A percentile compares a stretch with the other conserved stretches of the same genome.
Evolutionary conservation across 2,888 invertebrate genomes (phyloP).

Genomic region (Chrysina gloriosa): DNA sequence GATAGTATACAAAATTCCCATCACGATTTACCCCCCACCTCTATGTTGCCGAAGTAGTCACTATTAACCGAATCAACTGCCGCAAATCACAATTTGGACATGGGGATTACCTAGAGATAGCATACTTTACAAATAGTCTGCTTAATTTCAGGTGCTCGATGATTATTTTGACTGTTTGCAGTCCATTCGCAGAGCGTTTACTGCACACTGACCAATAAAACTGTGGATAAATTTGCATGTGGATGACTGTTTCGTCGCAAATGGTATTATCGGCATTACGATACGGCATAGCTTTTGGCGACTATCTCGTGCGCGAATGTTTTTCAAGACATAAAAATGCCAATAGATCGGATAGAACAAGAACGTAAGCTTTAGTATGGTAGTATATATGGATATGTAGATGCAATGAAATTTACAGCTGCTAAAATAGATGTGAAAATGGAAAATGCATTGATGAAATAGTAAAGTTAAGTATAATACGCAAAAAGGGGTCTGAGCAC

Average conservation of each 20-base stretch:
- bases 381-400: too few species aligned
- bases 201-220: slow-evolving; percentile 33
- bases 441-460: too few species aligned
- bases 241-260: slow-evolving; percentile 19
- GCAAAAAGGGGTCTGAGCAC: too few species aligned
- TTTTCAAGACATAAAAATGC: neutral
- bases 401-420: too few species aligned
- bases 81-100: slow-evolving; percentile 59
- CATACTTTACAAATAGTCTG: slow-evolving; percentile 24
- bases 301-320: neutral
- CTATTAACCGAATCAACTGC: slow-evolving; percentile 56
- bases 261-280: slow-evolving; percentile 10
- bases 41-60: slow-evolving; percentile 43
- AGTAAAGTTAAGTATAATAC: too few species aligned
- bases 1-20: slow-evolving; percentile 32
- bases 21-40: slow-evolving; percentile 37
- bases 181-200: slow-evolving; percentile 30
- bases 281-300: neutral
- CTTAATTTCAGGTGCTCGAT: slow-evolving; percentile 25
- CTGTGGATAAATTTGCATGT: slow-evolving; percentile 35
- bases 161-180: slow-evolving; percentile 38
- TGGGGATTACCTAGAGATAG: slow-evolving; percentile 37
- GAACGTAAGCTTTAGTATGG: too few species aligned
- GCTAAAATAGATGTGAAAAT: too few species aligned
- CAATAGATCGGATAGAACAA: neutral